Evolutionary conservation across 2,113 vertebrate species (phyloP).

Genomic region (Piaya cayana): DNA sequence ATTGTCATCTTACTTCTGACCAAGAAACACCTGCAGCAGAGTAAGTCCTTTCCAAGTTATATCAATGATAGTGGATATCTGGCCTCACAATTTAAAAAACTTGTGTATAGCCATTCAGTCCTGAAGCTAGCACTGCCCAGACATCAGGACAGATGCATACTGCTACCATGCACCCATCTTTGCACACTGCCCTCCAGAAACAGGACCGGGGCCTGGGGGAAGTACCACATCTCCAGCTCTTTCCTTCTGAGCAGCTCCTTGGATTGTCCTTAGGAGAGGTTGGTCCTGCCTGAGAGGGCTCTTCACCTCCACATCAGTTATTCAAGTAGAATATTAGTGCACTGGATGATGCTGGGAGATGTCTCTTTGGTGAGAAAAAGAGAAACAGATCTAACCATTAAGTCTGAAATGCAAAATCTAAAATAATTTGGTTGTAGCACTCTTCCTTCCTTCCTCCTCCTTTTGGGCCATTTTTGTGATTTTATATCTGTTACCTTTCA

Average conservation of each 20-base stretch:
- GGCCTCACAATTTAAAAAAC: not conserved
- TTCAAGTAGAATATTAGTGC: not conserved
- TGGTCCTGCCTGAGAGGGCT: not conserved
- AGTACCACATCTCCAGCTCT: not conserved
- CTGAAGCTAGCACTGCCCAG: not conserved
- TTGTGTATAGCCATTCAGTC: not conserved
- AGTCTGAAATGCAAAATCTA: not conserved
- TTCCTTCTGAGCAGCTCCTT: not conserved
- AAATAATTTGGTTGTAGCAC: not conserved
- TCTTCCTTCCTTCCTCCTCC: not conserved
- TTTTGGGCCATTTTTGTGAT: not conserved
- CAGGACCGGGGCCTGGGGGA: not conserved
- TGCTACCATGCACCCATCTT: not conserved
- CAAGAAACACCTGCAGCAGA: not conserved
- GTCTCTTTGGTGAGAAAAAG: no score
- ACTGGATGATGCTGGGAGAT: not conserved
- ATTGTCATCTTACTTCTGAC: not conserved
- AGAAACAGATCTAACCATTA: not conserved
- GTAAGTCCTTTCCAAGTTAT: not conserved
- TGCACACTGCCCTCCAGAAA: not conserved
- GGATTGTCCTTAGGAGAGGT: not conserved
- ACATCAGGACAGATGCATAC: not conserved
- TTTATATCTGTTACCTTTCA: not conserved
- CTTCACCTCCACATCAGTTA: not conserved
- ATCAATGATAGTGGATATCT: fast-evolving